phyloP scores from a whole-genome alignment of 2,797 vertebrate species.

The Sebastes hubbsi region DNA sequence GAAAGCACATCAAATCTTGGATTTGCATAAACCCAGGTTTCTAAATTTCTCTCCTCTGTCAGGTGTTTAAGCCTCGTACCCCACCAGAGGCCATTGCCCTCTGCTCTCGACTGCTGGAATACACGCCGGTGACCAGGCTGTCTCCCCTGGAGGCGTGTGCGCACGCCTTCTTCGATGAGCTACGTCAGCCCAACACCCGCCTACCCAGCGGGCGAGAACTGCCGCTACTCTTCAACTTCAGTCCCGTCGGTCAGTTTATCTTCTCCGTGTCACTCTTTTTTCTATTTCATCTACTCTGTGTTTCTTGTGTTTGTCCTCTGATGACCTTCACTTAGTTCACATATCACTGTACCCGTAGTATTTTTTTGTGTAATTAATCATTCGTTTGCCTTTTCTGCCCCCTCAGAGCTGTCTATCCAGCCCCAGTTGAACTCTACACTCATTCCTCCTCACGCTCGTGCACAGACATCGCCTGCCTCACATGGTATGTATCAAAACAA shows the following conservation, averaged over 20 bases:
- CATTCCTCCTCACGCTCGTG: constrained; percentile 92
- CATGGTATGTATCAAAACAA: constrained; percentile 71
- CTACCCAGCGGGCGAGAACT: constrained; percentile 92
- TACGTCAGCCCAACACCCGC: constrained; percentile 89
- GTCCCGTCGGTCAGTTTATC: constrained; percentile 87
- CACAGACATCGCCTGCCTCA: constrained; percentile 85
- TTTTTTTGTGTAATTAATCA: neutral
- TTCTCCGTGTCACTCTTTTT: neutral
- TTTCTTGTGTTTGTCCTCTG: neutral
- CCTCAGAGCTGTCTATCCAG: constrained; percentile 92
- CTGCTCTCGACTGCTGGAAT: constrained; percentile 93
- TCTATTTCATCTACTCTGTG: neutral
- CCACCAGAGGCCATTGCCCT: constrained; percentile 92
- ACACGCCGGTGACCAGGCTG: constrained; percentile 92
- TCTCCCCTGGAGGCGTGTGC: constrained; percentile 93
- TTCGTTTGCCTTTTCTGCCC: constrained; percentile 25
- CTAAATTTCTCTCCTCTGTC: neutral
- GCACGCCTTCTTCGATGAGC: constrained; percentile 93
- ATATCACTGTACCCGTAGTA: neutral
- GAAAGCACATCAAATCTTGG: neutral
- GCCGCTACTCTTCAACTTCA: constrained; percentile 95
- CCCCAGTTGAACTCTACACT: constrained; percentile 92
- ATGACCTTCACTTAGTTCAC: neutral
- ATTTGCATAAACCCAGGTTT: neutral
- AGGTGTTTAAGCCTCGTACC: constrained; percentile 94